Evolutionary conservation across 92 coral and sea anemone genomes (phyloP), one percentile per base, ranked within the genome.

Genomic region (Porites rus): DNA sequence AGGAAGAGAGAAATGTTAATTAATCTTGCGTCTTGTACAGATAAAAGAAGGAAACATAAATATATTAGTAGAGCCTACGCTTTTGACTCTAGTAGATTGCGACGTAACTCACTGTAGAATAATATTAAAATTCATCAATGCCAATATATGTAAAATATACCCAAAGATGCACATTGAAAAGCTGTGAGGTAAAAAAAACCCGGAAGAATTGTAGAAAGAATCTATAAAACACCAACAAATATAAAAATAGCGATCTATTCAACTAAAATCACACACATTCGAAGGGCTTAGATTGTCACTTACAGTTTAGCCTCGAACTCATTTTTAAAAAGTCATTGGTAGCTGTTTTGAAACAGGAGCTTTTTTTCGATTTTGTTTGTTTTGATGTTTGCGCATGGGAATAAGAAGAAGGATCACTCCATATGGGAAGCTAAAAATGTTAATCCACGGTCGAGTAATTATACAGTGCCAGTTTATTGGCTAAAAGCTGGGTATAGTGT

Each of bases 391-490:
- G 19, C 53, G 69, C 21, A 31, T 6, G 71, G 20, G 8, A 8
- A 81, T 25, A 52, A 5, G 25, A 4, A 28, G 24, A 18, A 80
- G 58, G 22, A 25, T 46, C 59, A 74, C 50, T 69, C 31, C 13
- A 58, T 17, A 69, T 60, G 22, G 76, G 76, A 53, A 64, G 68
- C 53, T 19, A 20, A 80, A 81, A 56, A 56, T 11, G 22, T 51
- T 64, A 67, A 79, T 51, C 72, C 65, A 79, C 74, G 13, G 24
- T 38, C 46, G 10, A 66, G 24, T 13, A 64, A 73, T 83, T 83
- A 73, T 83, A 12, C 65, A n/a, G 63, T 11, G 64, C 43, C 61
- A 19, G 65, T 13, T 83, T 64, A 83, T 83, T 83, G 87, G 87
- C 53, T 31, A 16, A 83, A 46, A 25, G 22, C 62, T n/a, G 3